phyloP scores from a whole-genome alignment of 2,797 vertebrate species.

The Mastacembelus armatus region DNA sequence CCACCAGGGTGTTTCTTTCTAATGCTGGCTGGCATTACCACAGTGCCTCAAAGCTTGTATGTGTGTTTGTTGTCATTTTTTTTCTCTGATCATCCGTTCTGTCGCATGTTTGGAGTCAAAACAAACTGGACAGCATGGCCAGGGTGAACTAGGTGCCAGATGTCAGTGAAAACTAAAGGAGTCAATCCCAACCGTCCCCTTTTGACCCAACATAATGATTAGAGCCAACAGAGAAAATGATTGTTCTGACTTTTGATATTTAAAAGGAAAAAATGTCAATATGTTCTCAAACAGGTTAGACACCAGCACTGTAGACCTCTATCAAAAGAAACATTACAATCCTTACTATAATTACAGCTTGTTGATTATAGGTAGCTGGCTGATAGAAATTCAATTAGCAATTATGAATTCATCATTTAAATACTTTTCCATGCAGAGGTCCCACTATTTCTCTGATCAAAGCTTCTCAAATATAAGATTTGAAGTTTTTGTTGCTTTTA shows the following conservation, averaged over 20 bases:
- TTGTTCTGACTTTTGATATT: slow-evolving; percentile 21
- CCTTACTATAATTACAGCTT: not conserved
- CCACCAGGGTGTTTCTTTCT: slow-evolving; percentile 21
- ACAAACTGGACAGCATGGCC: slow-evolving; percentile 64
- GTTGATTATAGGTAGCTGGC: not conserved
- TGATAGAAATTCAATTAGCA: not conserved
- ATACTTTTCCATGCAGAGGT: not conserved
- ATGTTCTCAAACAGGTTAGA: slow-evolving; percentile 1
- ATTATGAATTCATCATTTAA: not conserved
- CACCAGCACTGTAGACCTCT: not conserved
- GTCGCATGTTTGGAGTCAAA: slow-evolving; percentile 75
- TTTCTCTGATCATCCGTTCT: slow-evolving; percentile 54
- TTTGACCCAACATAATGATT: slow-evolving; percentile 50
- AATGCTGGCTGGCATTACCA: slow-evolving; percentile 40
- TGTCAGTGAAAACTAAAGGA: slow-evolving; percentile 52
- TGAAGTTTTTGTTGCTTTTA: too few species aligned
- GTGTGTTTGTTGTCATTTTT: slow-evolving; percentile 67
- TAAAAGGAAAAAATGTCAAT: slow-evolving; percentile 3
- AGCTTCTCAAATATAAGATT: not conserved
- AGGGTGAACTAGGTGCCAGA: slow-evolving; percentile 62
- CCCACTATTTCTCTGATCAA: not conserved
- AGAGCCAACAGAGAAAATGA: slow-evolving; percentile 38
- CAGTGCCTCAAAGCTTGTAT: slow-evolving; percentile 38
- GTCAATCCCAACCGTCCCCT: slow-evolving; percentile 22
- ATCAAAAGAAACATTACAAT: not conserved